Evolutionary conservation across 2,113 vertebrate species (phyloP).

Genomic region (Oriolus oriolus): DNA sequence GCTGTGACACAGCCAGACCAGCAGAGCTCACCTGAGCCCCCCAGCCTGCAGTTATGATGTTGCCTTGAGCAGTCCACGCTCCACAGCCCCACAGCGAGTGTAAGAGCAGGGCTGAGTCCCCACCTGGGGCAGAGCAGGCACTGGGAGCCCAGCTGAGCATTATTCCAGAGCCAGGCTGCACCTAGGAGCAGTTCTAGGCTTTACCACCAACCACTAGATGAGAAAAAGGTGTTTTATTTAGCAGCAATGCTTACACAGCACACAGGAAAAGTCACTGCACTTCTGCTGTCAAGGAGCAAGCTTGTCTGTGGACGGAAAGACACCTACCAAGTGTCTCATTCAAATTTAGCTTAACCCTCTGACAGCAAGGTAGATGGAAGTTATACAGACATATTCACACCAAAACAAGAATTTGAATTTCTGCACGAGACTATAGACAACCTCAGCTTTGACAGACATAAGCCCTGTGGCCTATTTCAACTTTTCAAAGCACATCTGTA

Average conservation of each 20-base stretch:
- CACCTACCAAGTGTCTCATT: background rate
- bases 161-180: background rate
- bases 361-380: background rate
- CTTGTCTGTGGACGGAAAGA: background rate
- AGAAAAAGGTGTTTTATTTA: background rate
- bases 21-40: background rate
- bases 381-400: background rate
- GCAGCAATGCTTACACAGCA: background rate
- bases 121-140: background rate
- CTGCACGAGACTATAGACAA: background rate
- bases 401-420: background rate
- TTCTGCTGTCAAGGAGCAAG: background rate
- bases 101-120: background rate
- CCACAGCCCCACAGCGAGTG: background rate
- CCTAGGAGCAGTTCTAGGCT: background rate
- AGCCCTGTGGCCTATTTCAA: background rate
- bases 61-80: background rate
- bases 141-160: background rate
- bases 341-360: background rate
- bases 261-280: background rate
- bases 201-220: background rate
- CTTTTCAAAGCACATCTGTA: background rate
- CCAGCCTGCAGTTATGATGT: background rate
- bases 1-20: background rate
- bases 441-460: background rate